Percentiles rank a stretch among this genome's conserved stretches.
phyloP scores from a whole-genome alignment of 1,140 invertebrate genomes.

The Linepithema humile region DNA sequence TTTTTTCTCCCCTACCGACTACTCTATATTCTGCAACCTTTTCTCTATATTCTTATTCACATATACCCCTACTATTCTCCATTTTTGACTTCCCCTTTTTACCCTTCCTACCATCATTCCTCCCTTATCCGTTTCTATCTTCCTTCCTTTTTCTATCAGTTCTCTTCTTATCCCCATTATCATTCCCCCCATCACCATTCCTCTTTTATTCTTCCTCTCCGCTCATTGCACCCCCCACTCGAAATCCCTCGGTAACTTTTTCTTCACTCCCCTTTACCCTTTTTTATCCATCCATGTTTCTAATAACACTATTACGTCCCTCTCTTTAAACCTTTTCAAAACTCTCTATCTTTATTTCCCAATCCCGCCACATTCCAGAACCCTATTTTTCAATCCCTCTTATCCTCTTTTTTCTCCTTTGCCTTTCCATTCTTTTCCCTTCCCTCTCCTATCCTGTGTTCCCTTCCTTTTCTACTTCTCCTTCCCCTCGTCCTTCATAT shows the following conservation, averaged over 20 bases:
- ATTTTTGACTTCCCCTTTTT: too few species aligned
- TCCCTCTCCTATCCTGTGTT: background rate
- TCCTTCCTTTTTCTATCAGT: too few species aligned
- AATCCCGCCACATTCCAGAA: too few species aligned
- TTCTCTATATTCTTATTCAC: background rate
- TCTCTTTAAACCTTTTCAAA: too few species aligned
- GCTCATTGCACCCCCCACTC: background rate
- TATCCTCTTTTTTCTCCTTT: background rate
- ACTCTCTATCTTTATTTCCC: too few species aligned
- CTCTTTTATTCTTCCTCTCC: background rate
- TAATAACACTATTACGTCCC: too few species aligned
- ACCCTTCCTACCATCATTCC: too few species aligned
- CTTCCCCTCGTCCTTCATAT: background rate
- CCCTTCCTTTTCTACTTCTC: background rate
- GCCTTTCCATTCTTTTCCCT: background rate
- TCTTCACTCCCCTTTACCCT: background rate
- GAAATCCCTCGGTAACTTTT: background rate
- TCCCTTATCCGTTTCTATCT: too few species aligned
- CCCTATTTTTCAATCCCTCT: background rate
- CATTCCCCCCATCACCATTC: background rate
- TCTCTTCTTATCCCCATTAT: too few species aligned
- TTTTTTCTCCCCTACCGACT: background rate
- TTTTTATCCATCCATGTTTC: too few species aligned
- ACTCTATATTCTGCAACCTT: background rate
- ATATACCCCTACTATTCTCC: too few species aligned